A percentile compares a stretch with the other conserved stretches of the same genome.
phyloP scores from a whole-genome alignment of 2,888 invertebrate genomes.

The Drosophila lacicola region DNA sequence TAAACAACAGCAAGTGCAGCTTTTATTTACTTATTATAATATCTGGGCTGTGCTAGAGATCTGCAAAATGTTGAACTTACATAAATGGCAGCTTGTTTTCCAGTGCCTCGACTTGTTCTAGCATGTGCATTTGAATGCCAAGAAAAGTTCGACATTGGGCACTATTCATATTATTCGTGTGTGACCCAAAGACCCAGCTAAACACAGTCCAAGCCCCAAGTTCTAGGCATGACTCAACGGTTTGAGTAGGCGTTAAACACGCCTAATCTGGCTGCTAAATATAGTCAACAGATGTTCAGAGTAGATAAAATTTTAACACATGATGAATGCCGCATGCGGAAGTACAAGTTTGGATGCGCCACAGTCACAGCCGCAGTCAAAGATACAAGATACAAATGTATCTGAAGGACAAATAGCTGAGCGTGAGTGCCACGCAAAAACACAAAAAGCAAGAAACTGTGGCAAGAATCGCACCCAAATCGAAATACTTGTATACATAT shows the following conservation, averaged over 20 bases:
- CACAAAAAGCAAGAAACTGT: slow-evolving; percentile 38
- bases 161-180: background rate
- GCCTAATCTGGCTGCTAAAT: slow-evolving; percentile 63
- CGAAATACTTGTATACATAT: background rate
- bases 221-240: slow-evolving; percentile 38
- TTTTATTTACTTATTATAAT: background rate
- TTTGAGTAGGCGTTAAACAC: slow-evolving; percentile 48
- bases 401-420: slow-evolving; percentile 68
- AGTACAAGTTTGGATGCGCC: slow-evolving; percentile 63
- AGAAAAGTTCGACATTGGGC: background rate
- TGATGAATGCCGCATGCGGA: slow-evolving; percentile 58
- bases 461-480: slow-evolving; percentile 71
- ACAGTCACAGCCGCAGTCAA: slow-evolving; percentile 24
- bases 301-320: slow-evolving; percentile 28
- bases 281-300: slow-evolving; percentile 61
- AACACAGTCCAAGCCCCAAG: background rate
- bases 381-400: slow-evolving; percentile 49
- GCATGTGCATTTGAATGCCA: background rate
- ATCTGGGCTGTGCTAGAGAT: slow-evolving; percentile 14
- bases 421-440: slow-evolving; percentile 62
- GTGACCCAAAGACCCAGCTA: slow-evolving; percentile 4
- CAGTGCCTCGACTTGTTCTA: slow-evolving; percentile 9
- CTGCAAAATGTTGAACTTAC: slow-evolving; percentile 76
- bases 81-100: slow-evolving; percentile 74
- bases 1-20: slow-evolving; percentile 42